Conservation (phyloP, 2,797 vertebrate species). For the Neostethus bicornis region DNA sequence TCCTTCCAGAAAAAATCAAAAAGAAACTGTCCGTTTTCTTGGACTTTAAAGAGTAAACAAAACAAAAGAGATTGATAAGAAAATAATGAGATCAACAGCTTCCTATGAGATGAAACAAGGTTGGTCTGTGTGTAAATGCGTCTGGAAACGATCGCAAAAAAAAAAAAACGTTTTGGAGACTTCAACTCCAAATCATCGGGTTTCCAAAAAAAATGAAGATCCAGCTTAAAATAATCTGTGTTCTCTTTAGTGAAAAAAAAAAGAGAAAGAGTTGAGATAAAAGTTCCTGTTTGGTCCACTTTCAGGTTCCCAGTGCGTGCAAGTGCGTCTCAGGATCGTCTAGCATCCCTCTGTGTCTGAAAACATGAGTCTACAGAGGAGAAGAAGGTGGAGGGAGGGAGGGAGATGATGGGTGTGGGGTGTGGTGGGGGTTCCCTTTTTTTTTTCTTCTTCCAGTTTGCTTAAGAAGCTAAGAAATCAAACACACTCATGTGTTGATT, state of each 20-base stretch:
- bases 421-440: conserved; percentile 2
- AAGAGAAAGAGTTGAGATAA: conserved; percentile 54
- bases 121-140: conserved; percentile 63
- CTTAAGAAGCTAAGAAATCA: conserved; percentile 49
- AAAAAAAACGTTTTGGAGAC: conserved; percentile 12
- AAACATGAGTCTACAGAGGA: conserved; percentile 69
- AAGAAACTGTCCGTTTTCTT: conserved; percentile 47
- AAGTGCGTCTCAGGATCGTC: conserved; percentile 73
- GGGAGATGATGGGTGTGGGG: not conserved
- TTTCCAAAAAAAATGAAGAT: conserved; percentile 11
- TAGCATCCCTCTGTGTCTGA: conserved; percentile 78
- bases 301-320: conserved; percentile 80
- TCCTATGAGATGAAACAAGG: conserved; percentile 34
- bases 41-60: conserved; percentile 61
- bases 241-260: no score
- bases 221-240: no score
- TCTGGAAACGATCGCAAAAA: conserved; percentile 45
- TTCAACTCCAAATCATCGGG: conserved; percentile 35
- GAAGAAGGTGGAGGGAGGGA: conserved; percentile 48
- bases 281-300: conserved; percentile 60
- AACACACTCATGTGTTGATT: conserved; percentile 58
- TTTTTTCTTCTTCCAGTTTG: not conserved
- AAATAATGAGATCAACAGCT: conserved; percentile 67
- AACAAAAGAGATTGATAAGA: conserved; percentile 64
- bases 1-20: conserved; percentile 43